Percentiles rank a stretch among this genome's conserved stretches.
These are phyloP conservation scores for Xiphophorus hellerii DNA, from an alignment of 2,113 vertebrate species.

Conservation along the genomic window DNA sequence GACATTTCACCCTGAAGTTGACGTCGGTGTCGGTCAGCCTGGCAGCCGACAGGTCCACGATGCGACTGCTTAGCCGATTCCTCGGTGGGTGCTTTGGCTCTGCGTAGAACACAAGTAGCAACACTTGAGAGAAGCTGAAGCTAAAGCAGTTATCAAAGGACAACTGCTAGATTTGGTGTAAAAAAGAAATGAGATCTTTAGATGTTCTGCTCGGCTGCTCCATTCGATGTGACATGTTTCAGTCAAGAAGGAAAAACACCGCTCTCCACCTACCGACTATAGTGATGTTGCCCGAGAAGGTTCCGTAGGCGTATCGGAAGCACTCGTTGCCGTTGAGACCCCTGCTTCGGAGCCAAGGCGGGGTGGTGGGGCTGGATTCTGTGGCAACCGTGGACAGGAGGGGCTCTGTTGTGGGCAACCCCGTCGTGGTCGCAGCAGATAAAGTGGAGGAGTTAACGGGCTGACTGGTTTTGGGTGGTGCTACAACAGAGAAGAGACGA, in stretches of 20 bases:
- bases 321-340: slow-evolving; percentile 72
- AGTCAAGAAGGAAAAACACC: background rate
- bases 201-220: background rate
- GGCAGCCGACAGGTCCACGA: slow-evolving; percentile 75
- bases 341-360: slow-evolving; percentile 37
- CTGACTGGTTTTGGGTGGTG: slow-evolving; percentile 33
- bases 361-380: slow-evolving; percentile 27
- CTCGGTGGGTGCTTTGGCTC: slow-evolving; percentile 82
- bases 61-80: slow-evolving; percentile 77
- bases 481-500: slow-evolving; percentile 26
- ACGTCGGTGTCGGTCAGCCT: slow-evolving; percentile 81
- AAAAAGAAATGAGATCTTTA: background rate
- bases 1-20: slow-evolving; percentile 89
- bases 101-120: slow-evolving; percentile 54
- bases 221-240: background rate
- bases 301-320: slow-evolving; percentile 84
- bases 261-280: slow-evolving; percentile 81
- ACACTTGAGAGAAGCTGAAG: background rate
- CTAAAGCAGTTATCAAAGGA: background rate
- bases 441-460: slow-evolving; percentile 19
- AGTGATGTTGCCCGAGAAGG: slow-evolving; percentile 78
- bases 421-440: slow-evolving; percentile 20
- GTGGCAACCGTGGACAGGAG: slow-evolving; percentile 36
- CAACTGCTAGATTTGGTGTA: background rate
- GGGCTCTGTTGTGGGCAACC: slow-evolving; percentile 55